Conservation (phyloP, 2,888 invertebrate species). For the Apamea monoglypha region DNA sequence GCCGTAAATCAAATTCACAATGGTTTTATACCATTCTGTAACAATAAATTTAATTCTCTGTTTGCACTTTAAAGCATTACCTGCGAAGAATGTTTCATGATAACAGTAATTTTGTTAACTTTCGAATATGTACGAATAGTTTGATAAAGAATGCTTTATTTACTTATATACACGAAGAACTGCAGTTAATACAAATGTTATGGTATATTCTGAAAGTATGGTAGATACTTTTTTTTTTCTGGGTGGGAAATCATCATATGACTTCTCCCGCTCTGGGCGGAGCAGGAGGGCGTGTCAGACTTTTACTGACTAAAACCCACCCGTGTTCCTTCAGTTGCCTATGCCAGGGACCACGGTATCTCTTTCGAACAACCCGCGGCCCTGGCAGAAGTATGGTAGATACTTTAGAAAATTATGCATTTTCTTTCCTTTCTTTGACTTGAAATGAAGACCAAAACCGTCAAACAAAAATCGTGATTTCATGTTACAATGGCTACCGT, state of each 20-base stretch:
- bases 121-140: neutral
- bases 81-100: conserved; percentile 20
- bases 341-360: too few relatives aligned
- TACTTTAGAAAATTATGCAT: neutral
- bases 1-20: conserved; percentile 82
- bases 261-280: too few relatives aligned
- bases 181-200: neutral
- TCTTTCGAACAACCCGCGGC: too few relatives aligned
- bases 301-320: too few relatives aligned
- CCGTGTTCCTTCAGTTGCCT: too few relatives aligned
- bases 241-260: too few relatives aligned
- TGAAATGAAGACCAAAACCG: too few relatives aligned
- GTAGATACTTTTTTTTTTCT: too few relatives aligned
- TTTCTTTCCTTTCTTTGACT: neutral
- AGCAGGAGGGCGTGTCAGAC: too few relatives aligned
- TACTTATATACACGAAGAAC: neutral
- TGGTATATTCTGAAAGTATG: neutral
- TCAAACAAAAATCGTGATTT: neutral
- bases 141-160: neutral
- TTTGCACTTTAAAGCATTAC: conserved; percentile 61
- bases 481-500: neutral
- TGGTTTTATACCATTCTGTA: conserved; percentile 73
- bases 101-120: neutral
- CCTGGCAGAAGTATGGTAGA: neutral
- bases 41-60: conserved; percentile 76